Conservation (phyloP, 2,797 vertebrate species). For the Propithecus deckenii region DNA sequence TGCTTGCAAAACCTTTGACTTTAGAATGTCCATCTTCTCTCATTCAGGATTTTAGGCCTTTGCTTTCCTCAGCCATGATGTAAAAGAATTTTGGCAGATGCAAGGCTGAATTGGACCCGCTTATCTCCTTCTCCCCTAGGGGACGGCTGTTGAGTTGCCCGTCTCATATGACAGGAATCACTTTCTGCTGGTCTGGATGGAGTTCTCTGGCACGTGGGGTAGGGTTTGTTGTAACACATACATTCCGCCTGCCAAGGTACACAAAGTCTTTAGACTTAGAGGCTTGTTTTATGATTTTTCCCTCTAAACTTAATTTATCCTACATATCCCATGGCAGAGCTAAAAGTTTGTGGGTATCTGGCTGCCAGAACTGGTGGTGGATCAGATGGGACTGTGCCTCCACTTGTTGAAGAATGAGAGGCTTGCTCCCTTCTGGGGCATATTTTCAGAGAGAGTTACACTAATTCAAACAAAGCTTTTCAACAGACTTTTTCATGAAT, state of each 20-base stretch:
- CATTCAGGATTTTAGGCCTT: not conserved
- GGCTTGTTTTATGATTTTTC: conserved; percentile 74
- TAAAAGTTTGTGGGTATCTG: conserved; percentile 62
- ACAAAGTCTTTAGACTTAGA: conserved; percentile 72
- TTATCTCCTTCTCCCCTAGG: conserved; percentile 25
- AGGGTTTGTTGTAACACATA: conserved; percentile 62
- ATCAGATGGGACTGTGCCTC: conserved; percentile 53
- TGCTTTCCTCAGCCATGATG: not conserved
- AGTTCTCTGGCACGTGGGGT: conserved; percentile 64
- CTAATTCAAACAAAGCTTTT: conserved; percentile 56
- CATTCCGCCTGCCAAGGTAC: conserved; percentile 76
- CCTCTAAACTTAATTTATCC: conserved; percentile 76
- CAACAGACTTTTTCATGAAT: not conserved
- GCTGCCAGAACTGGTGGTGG: conserved; percentile 62
- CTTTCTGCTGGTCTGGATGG: conserved; percentile 73
- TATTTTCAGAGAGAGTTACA: conserved; percentile 31
- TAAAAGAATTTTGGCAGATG: conserved; percentile 58
- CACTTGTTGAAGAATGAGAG: conserved; percentile 62
- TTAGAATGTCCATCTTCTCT: not conserved
- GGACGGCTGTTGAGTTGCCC: conserved; percentile 8
- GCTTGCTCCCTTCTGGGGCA: conserved; percentile 37
- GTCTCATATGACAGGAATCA: conserved; percentile 57
- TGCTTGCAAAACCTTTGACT: not conserved
- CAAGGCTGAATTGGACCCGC: not conserved
- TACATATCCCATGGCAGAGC: conserved; percentile 77